Evolutionary conservation across 1,140 invertebrate genomes (phyloP).

Genomic region (Coptotermes formosanus): DNA sequence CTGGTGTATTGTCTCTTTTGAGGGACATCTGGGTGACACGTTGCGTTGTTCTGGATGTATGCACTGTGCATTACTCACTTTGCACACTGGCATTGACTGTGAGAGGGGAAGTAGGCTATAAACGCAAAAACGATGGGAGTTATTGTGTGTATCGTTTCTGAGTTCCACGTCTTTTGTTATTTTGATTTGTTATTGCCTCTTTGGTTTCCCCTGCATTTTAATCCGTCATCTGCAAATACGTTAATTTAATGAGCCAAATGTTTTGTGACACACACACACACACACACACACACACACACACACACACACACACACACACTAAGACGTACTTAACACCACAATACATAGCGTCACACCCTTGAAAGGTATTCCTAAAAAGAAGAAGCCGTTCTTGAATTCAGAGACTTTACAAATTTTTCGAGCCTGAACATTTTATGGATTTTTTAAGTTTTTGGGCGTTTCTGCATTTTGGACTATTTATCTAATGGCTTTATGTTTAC

Average conservation of each 20-base stretch:
- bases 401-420: too few species aligned
- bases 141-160: not conserved
- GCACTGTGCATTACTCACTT: not conserved
- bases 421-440: too few species aligned
- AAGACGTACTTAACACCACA: too few species aligned
- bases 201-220: not conserved
- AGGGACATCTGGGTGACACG: not conserved
- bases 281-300: not conserved
- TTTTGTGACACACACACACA: not conserved
- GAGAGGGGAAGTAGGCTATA: not conserved
- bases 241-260: not conserved
- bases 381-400: too few species aligned
- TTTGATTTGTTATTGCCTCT: constrained; percentile 1
- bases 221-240: not conserved
- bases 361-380: too few species aligned
- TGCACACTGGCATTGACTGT: not conserved
- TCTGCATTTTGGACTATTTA: too few species aligned
- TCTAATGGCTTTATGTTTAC: too few species aligned
- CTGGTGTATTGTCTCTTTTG: not conserved
- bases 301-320: not conserved
- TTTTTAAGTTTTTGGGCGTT: too few species aligned
- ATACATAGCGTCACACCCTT: too few species aligned
- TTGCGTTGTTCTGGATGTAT: not conserved
- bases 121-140: not conserved
- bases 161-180: not conserved